Conservation (phyloP, 1,140 invertebrate species). For the Arctopsyche grandis region DNA sequence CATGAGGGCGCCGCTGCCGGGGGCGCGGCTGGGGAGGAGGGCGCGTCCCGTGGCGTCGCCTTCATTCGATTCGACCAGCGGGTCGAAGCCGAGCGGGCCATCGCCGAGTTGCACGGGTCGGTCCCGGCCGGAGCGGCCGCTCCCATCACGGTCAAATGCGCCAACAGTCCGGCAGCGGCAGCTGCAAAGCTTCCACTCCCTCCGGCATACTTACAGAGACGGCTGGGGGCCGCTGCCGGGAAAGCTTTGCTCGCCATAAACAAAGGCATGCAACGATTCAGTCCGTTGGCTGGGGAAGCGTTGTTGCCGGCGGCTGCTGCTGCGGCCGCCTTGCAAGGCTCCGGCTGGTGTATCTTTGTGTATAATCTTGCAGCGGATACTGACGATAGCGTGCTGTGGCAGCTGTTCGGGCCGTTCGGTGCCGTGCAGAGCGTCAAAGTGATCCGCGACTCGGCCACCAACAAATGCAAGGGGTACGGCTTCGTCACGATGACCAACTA, state of each 20-base stretch:
- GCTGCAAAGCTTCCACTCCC: constrained; percentile 65
- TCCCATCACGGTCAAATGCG: constrained; percentile 71
- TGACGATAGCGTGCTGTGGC: constrained; percentile 91
- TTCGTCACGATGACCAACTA: constrained; percentile 96
- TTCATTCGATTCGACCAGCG: constrained; percentile 72
- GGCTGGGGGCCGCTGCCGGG: constrained; percentile 66
- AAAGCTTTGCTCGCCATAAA: constrained; percentile 89
- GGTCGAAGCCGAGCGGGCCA: constrained; percentile 70
- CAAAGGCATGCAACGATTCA: constrained; percentile 89
- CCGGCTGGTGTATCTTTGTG: constrained; percentile 93
- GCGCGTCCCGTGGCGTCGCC: constrained; percentile 70
- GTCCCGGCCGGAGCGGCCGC: constrained; percentile 69
- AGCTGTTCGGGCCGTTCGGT: constrained; percentile 92
- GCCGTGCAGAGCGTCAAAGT: constrained; percentile 92
- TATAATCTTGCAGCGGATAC: constrained; percentile 92
- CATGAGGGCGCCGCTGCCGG: constrained; percentile 84
- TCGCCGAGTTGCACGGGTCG: constrained; percentile 71
- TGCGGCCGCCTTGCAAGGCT: constrained; percentile 63
- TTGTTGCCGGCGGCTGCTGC: constrained; percentile 70
- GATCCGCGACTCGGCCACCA: constrained; percentile 87
- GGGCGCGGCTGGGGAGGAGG: constrained; percentile 58
- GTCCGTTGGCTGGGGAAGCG: constrained; percentile 81
- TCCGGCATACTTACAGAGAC: constrained; percentile 65
- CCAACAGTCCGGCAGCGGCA: constrained; percentile 72
- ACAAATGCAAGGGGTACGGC: constrained; percentile 94